Percentiles rank a stretch among this genome's conserved stretches.
phyloP scores from a whole-genome alignment of 2,888 invertebrate species.

The Terebella lapidaria region DNA sequence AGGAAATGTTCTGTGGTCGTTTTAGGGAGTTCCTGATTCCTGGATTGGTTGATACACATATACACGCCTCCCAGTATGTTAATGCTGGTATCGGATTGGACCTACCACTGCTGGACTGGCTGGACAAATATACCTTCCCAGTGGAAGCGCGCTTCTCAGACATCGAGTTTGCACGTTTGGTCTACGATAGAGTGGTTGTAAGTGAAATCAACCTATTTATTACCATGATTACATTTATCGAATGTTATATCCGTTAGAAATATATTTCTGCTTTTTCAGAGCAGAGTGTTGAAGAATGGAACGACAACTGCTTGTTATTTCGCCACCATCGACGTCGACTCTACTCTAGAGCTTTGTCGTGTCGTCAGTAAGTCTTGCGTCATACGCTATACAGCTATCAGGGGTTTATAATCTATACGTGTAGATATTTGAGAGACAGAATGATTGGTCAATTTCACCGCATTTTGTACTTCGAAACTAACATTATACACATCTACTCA shows the following conservation, averaged over 20 bases:
- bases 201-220: conserved; percentile 53
- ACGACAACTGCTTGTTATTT: conserved; percentile 88
- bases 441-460: too few relatives aligned
- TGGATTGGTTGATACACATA: conserved; percentile 83
- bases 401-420: too few relatives aligned
- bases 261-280: conserved; percentile 62
- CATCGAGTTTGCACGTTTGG: conserved; percentile 63
- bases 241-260: too few relatives aligned
- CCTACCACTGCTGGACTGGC: conserved; percentile 75
- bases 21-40: conserved; percentile 69
- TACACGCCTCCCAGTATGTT: conserved; percentile 84
- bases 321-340: conserved; percentile 70
- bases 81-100: conserved; percentile 80
- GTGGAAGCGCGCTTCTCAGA: conserved; percentile 71
- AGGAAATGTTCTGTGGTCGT: too few relatives aligned
- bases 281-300: conserved; percentile 69
- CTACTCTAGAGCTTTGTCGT: conserved; percentile 68
- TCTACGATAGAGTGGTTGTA: conserved; percentile 77
- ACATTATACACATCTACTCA: too few relatives aligned
- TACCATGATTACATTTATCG: too few relatives aligned
- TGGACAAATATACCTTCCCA: conserved; percentile 79
- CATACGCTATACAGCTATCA: too few relatives aligned
- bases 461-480: too few relatives aligned
- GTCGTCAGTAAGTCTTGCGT: conserved; percentile 56
- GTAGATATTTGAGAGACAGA: too few relatives aligned